phyloP scores from a whole-genome alignment of 2,113 vertebrate species.

The Chlorodrepanis virens region DNA sequence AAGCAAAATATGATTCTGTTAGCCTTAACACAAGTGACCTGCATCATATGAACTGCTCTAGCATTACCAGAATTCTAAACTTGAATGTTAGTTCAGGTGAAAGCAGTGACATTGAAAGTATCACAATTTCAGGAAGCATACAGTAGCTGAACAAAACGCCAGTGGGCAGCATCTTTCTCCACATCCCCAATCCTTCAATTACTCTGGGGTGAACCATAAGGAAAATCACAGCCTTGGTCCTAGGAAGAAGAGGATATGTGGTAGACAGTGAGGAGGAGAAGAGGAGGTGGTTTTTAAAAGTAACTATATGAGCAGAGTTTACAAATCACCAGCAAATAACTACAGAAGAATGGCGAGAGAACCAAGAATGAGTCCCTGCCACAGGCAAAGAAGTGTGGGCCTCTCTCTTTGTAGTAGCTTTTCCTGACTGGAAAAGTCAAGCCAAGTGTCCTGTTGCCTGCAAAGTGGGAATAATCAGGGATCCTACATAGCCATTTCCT shows the following conservation, averaged over 20 bases:
- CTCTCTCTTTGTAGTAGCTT: background rate
- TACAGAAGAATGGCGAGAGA: background rate
- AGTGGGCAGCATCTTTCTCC: background rate
- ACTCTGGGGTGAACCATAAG: rapidly evolving
- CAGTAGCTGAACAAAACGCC: background rate
- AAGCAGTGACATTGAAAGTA: background rate
- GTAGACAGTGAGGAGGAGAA: background rate
- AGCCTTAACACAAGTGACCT: background rate
- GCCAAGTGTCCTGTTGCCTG: background rate
- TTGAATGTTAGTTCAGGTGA: background rate
- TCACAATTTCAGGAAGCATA: background rate
- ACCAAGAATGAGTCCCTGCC: background rate
- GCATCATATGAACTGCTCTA: background rate
- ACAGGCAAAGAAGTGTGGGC: background rate
- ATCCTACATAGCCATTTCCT: background rate
- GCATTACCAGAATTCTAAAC: background rate
- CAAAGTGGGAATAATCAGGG: background rate
- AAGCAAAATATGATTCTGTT: background rate
- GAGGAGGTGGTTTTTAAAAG: background rate
- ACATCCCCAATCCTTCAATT: background rate
- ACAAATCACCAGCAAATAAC: background rate
- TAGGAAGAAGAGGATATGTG: background rate
- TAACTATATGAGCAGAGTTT: background rate
- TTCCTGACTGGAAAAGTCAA: background rate
- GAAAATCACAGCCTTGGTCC: background rate